Percentiles rank a stretch among this genome's conserved stretches.
Evolutionary conservation across 2,888 invertebrate species (phyloP).

Genomic region (Xylota sylvarum): DNA sequence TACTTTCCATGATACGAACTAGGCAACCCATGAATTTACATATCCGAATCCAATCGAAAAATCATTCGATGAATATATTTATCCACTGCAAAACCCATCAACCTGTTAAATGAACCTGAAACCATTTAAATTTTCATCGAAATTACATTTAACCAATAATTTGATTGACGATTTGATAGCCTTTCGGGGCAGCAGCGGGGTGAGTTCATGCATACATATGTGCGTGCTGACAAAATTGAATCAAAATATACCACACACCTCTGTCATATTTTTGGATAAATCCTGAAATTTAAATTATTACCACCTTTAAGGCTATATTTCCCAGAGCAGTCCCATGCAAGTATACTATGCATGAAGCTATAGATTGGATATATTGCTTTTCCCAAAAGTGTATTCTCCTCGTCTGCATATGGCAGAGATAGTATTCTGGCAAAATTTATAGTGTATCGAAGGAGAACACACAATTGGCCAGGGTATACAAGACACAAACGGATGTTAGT

Average conservation of each 20-base stretch:
- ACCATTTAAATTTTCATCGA: conserved; percentile 48
- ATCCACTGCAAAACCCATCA: conserved; percentile 11
- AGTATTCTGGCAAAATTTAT: conserved; percentile 11
- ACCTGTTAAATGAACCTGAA: conserved; percentile 48
- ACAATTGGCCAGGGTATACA: conserved; percentile 35
- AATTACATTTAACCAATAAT: conserved; percentile 30
- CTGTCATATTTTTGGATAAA: not conserved
- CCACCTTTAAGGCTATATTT: not conserved
- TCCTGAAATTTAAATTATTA: conserved; percentile 30
- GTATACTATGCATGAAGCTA: not conserved
- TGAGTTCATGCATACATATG: not conserved
- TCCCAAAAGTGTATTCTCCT: not conserved
- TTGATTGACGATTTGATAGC: conserved; percentile 50
- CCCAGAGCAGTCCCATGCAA: not conserved
- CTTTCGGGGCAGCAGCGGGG: not conserved
- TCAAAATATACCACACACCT: conserved; percentile 15
- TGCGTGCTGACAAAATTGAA: conserved; percentile 17
- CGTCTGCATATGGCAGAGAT: conserved; percentile 9
- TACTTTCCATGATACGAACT: too few species aligned
- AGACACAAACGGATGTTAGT: conserved; percentile 3
- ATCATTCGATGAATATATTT: not conserved
- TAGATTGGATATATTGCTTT: conserved; percentile 5
- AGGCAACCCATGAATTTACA: not conserved
- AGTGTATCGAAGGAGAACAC: not conserved
- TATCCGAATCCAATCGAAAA: conserved; percentile 20